Percentiles rank a stretch among this genome's conserved stretches.
Conservation (phyloP, 2,888 invertebrate genomes). For the Pachycephus smyrnensis region DNA sequence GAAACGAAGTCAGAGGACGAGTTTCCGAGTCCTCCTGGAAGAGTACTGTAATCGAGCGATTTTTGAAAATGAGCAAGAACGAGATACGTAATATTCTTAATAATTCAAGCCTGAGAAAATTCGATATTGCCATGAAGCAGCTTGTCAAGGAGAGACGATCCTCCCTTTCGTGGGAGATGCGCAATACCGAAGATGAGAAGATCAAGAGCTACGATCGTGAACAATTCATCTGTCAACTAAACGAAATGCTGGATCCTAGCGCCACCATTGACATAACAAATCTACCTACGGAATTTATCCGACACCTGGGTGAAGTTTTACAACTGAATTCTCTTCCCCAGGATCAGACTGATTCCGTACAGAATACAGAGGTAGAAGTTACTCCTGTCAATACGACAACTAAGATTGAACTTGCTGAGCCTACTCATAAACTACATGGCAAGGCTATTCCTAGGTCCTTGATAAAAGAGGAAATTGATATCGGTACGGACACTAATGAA, state of each 20-base stretch:
- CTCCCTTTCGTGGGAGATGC: slow-evolving; percentile 52
- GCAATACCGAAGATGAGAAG: slow-evolving; percentile 59
- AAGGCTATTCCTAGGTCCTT: background rate
- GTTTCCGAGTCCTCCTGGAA: slow-evolving; percentile 53
- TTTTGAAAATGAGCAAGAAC: slow-evolving; percentile 63
- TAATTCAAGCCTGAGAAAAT: slow-evolving; percentile 59
- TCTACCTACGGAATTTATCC: slow-evolving; percentile 73
- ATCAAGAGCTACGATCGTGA: slow-evolving; percentile 55
- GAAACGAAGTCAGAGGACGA: background rate
- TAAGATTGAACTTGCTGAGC: background rate
- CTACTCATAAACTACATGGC: background rate
- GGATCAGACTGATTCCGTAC: background rate
- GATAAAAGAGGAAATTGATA: background rate
- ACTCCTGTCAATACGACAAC: background rate
- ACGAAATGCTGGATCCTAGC: slow-evolving; percentile 72
- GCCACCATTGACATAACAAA: slow-evolving; percentile 71
- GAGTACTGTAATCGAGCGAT: slow-evolving; percentile 56
- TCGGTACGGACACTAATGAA: background rate
- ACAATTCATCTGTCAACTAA: slow-evolving; percentile 64
- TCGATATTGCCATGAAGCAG: slow-evolving; percentile 62
- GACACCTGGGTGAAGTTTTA: slow-evolving; percentile 72
- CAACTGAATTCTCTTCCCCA: slow-evolving; percentile 63
- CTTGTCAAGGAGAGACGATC: slow-evolving; percentile 57
- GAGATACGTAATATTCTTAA: slow-evolving; percentile 64
- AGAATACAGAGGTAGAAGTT: background rate